Conservation (phyloP, 2,797 vertebrate genomes). For the Spea hammondii region DNA sequence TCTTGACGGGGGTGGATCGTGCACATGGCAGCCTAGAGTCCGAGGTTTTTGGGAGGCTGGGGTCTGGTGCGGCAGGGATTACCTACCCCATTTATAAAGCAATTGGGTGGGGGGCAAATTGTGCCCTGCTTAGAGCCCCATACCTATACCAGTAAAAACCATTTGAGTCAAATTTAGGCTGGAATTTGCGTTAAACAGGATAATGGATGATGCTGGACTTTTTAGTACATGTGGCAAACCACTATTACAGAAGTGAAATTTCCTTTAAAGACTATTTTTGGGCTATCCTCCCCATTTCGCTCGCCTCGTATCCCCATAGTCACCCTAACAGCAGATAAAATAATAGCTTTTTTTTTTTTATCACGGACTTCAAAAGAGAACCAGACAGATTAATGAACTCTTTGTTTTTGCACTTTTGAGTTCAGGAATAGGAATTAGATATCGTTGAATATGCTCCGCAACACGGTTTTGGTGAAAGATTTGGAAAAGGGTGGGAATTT, state of each 20-base stretch:
- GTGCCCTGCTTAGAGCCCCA: too few species aligned
- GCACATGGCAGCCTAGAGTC: too few species aligned
- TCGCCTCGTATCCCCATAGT: conserved; percentile 51
- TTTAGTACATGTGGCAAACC: too few species aligned
- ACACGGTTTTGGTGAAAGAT: conserved; percentile 54
- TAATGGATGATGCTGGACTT: too few species aligned
- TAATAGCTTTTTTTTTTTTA: conserved; percentile 61
- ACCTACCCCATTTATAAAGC: too few species aligned
- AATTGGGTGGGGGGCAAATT: too few species aligned
- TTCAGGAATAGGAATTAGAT: conserved; percentile 52
- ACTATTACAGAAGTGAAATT: conserved; percentile 38
- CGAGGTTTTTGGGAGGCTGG: too few species aligned
- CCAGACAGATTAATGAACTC: conserved; percentile 65
- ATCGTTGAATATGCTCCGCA: conserved; percentile 25
- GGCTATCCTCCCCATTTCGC: conserved; percentile 51
- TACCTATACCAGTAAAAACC: too few species aligned
- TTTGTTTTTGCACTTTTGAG: conserved; percentile 60
- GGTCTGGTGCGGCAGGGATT: too few species aligned
- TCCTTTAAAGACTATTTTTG: conserved; percentile 6
- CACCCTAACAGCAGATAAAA: conserved; percentile 66
- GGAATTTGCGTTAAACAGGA: too few species aligned
- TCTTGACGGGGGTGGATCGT: too few species aligned
- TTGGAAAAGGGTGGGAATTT: conserved; percentile 39
- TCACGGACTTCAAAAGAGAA: conserved; percentile 60
- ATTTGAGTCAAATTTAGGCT: too few species aligned